Conservation (phyloP, 2,888 invertebrate species). For the Ichneumoninae sp. region DNA sequence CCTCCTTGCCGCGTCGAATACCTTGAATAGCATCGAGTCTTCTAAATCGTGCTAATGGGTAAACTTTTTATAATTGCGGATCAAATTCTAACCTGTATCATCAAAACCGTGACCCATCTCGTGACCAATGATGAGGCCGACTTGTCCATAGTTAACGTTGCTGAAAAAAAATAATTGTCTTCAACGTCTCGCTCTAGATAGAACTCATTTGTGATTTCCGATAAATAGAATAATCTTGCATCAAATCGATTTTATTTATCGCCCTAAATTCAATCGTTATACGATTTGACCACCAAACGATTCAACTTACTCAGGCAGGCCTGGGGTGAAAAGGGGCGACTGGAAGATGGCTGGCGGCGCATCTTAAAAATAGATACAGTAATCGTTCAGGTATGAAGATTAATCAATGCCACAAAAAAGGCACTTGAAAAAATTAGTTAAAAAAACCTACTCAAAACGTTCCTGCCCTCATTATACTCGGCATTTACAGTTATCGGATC, state of each 20-base stretch:
- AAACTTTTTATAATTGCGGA: not conserved
- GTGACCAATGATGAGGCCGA: slow-evolving; percentile 63
- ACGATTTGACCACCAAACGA: not conserved
- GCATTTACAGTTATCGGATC: slow-evolving; percentile 67
- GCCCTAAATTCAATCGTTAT: not conserved
- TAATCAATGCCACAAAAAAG: not conserved
- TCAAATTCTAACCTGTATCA: slow-evolving; percentile 37
- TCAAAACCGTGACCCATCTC: slow-evolving; percentile 69
- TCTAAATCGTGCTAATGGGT: not conserved
- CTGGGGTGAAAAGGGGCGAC: slow-evolving; percentile 64
- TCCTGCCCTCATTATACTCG: slow-evolving; percentile 72
- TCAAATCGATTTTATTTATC: not conserved
- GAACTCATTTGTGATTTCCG: too few species aligned
- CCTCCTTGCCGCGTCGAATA: slow-evolving; percentile 31
- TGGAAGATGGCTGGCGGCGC: slow-evolving; percentile 69
- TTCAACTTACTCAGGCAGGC: slow-evolving; percentile 74
- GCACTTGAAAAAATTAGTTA: not conserved
- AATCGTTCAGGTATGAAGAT: too few species aligned
- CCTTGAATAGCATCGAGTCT: not conserved
- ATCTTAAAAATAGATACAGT: slow-evolving; percentile 32
- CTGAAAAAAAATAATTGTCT: slow-evolving; percentile 32
- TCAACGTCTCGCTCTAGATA: not conserved
- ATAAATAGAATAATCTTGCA: too few species aligned
- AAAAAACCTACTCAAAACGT: slow-evolving; percentile 75
- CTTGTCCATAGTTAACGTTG: slow-evolving; percentile 64